Evolutionary conservation across 2,888 invertebrate genomes (phyloP).

Genomic region (Tyria jacobaeae): DNA sequence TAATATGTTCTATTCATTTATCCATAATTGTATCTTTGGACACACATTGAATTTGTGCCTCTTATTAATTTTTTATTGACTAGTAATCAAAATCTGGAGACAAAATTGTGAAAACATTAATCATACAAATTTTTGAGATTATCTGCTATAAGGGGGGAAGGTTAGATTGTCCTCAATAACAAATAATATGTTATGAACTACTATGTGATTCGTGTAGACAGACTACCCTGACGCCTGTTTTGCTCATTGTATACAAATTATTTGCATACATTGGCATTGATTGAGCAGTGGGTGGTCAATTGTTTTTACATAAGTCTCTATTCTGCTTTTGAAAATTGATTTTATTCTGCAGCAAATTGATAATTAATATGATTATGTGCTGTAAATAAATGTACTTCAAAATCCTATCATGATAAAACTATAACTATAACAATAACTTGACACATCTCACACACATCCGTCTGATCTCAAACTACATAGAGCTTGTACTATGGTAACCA

Average conservation of each 20-base stretch:
- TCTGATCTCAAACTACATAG: too few species aligned
- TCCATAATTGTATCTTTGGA: slow-evolving; percentile 20
- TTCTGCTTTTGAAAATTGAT: background rate
- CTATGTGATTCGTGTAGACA: slow-evolving; percentile 42
- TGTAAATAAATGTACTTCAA: too few species aligned
- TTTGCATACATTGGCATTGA: slow-evolving; percentile 65
- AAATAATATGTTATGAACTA: slow-evolving; percentile 30
- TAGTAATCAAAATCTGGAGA: slow-evolving; percentile 2
- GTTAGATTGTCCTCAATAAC: slow-evolving; percentile 39
- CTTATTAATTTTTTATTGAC: slow-evolving; percentile 12
- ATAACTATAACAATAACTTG: too few species aligned
- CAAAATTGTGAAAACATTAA: slow-evolving; percentile 2
- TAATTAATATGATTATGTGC: too few species aligned
- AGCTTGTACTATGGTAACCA: too few species aligned
- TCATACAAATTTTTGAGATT: slow-evolving; percentile 6
- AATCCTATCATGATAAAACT: too few species aligned
- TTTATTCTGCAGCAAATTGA: background rate
- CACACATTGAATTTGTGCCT: slow-evolving; percentile 21
- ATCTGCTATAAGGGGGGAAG: slow-evolving; percentile 29
- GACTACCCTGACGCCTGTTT: slow-evolving; percentile 40
- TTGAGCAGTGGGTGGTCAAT: slow-evolving; percentile 48
- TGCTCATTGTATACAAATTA: slow-evolving; percentile 58
- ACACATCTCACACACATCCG: too few species aligned
- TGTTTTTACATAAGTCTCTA: slow-evolving; percentile 6
- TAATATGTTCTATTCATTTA: slow-evolving; percentile 30